These are phyloP conservation scores for Gymnoscopelus braueri DNA, from an alignment of 2,797 vertebrate species.

Conservation along the genomic window DNA sequence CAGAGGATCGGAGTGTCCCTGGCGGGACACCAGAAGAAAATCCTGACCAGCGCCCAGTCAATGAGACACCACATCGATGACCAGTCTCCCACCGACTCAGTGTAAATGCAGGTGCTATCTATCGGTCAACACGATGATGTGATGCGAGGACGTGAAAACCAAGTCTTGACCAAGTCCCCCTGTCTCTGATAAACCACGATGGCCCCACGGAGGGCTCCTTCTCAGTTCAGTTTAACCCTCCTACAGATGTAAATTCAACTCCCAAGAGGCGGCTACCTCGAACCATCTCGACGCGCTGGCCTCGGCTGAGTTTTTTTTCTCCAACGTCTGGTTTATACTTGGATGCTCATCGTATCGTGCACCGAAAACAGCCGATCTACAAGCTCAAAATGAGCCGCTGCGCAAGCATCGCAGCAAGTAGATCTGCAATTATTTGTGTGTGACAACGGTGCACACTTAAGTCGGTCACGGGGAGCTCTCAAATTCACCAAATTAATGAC, in stretches of 20 bases:
- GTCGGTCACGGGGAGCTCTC: background rate
- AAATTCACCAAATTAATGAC: constrained; percentile 12
- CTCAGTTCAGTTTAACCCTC: constrained; percentile 9
- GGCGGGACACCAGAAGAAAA: constrained; percentile 99
- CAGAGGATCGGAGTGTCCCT: constrained; percentile 95
- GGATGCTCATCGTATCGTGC: too few relatives aligned
- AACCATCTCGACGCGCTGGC: too few relatives aligned
- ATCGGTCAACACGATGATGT: too few relatives aligned
- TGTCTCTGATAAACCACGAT: constrained; percentile 53
- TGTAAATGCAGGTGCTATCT: constrained; percentile 69
- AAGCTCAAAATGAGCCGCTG: too few relatives aligned
- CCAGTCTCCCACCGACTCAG: constrained; percentile 92
- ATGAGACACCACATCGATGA: constrained; percentile 90
- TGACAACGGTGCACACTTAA: too few relatives aligned
- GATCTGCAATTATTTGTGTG: too few relatives aligned
- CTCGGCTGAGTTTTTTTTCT: too few relatives aligned
- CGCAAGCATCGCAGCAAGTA: too few relatives aligned
- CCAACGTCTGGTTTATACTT: too few relatives aligned
- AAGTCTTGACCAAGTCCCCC: constrained; percentile 3
- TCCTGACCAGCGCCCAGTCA: constrained; percentile 94
- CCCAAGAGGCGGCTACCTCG: too few relatives aligned
- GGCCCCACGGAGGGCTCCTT: background rate
- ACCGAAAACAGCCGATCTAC: too few relatives aligned
- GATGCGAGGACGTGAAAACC: too few relatives aligned
- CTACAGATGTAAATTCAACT: background rate